phyloP scores from a whole-genome alignment of 2,113 vertebrate species.

The Stegostoma tigrinum region DNA sequence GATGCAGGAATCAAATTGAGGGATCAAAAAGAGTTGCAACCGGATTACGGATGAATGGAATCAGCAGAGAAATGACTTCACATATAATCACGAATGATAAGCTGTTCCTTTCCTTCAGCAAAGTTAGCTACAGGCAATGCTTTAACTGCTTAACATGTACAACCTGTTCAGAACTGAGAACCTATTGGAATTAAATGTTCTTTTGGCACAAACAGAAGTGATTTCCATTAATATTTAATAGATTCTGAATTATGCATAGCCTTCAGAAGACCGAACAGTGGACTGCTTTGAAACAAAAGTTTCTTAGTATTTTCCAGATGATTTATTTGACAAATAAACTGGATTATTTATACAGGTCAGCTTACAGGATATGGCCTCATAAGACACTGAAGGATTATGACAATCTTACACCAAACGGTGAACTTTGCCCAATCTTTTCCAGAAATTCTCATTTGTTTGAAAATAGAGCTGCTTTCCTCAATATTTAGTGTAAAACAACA shows the following conservation, averaged over 20 bases:
- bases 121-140: neutral
- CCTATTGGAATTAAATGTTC: constrained; percentile 20
- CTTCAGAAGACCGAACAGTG: constrained; percentile 47
- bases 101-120: neutral
- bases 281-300: constrained; percentile 38
- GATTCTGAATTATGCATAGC: constrained; percentile 57
- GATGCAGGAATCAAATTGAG: neutral
- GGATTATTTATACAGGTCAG: constrained; percentile 45
- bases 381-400: neutral
- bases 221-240: constrained; percentile 59
- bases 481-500: neutral
- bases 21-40: neutral
- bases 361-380: constrained; percentile 42
- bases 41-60: neutral
- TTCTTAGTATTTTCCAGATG: constrained; percentile 50
- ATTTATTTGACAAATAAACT: constrained; percentile 50
- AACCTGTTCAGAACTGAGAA: constrained; percentile 8
- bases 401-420: neutral
- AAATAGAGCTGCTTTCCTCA: neutral
- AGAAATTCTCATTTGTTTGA: neutral
- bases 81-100: neutral
- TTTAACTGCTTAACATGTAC: constrained; percentile 3
- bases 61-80: neutral
- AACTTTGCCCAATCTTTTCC: neutral
- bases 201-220: constrained; percentile 48